Evolutionary conservation across 1,140 invertebrate genomes (phyloP), one percentile per base, ranked within the genome.

Genomic region (Drosophila pruinosa): DNA sequence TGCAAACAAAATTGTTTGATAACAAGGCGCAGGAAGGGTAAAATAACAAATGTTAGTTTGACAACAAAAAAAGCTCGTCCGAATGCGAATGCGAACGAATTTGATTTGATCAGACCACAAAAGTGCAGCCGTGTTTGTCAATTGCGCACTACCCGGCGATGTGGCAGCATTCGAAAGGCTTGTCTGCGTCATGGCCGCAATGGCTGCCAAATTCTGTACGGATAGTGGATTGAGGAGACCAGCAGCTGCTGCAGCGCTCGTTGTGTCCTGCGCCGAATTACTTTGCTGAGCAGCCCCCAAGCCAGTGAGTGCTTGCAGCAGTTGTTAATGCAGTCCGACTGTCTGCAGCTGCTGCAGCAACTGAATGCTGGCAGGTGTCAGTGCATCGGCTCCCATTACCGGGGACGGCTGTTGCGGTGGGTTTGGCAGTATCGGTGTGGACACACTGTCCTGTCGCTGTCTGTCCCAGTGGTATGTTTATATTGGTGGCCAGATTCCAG

Each of bases 151-250:
- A 31, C 91, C 93, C 34, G 91, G 92, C 6, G 94, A 93, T 2
- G 93, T 92, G 12, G 94, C 92, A 19, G 94, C 92, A 21, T 93
- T 92, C 4, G 94, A 93, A 12, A 95, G 93, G 47, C 93, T 92
- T 0, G 94, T 94, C 91, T 93, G 95, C 77, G 96, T 95, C 93
- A 97, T 97, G 6, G 97, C 96, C 28, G 97, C 97, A 72, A 98
- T 92, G 22, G 97, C 96, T 58, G 97, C 96, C 79, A 98, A 92
- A 92, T 97, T 98, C 92, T 98, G 97, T 92, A 97, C 95, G 72
- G 95, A 96, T 92, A 97, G 96, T 17, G 96, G 96, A 73, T 94
- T 94, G 81, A 96, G 91, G 17, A 95, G 80, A 59, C 92, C 92
- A n/a, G n/a, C n/a, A n/a, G n/a, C n/a, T n/a, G n/a, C n/a, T n/a